Evolutionary conservation across 1,140 invertebrate genomes (phyloP), one percentile per base, ranked within the genome.

Genomic region (Drosophila nigrodunni): DNA sequence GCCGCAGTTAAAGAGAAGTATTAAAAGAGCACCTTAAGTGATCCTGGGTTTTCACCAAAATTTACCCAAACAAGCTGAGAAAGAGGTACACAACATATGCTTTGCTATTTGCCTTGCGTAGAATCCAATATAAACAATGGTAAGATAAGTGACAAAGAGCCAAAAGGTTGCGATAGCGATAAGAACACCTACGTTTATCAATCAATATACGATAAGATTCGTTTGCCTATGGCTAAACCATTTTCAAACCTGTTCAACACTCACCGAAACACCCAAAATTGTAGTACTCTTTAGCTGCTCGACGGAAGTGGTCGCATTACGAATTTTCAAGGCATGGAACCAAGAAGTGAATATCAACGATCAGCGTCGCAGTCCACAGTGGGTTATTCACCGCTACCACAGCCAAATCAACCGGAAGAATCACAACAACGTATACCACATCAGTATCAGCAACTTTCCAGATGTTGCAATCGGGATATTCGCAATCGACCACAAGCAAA

Each of bases 181-280:
- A 69, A 25, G n/a, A 21, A 13, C 25, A 58, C n/a, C 49, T 59
- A 65, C 70, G 55, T 68, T 57, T 79, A 79, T 82, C 80, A 82
- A 88, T 87, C 83, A 68, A 68, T 74, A 55, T 15, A 60, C 72
- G 82, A 86, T 86, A 86, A 88, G 83, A 82, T 87, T 77, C 61
- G 58, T 70, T 47, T 13, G 21, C 34, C 65, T 7, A 82, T 77
- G 64, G 79, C 69, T 86, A 79, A 73, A 11, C 54, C 43, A 49
- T 41, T 71, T 46, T 37, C 13, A 44, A 50, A 83, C 74, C 69
- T 71, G 58, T 80, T 62, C 76, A 34, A 75, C 60, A 59, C 35
- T 15, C 35, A 15, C 55, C 50, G 44, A 68, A 41, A 25, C 7
- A 47, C 52, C 21, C 46, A 54, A 58, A 47, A 34, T 55, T 7